Percentiles rank a stretch among this genome's conserved stretches.
phyloP scores from a whole-genome alignment of 2,888 invertebrate species.

The Allygus modestus region DNA sequence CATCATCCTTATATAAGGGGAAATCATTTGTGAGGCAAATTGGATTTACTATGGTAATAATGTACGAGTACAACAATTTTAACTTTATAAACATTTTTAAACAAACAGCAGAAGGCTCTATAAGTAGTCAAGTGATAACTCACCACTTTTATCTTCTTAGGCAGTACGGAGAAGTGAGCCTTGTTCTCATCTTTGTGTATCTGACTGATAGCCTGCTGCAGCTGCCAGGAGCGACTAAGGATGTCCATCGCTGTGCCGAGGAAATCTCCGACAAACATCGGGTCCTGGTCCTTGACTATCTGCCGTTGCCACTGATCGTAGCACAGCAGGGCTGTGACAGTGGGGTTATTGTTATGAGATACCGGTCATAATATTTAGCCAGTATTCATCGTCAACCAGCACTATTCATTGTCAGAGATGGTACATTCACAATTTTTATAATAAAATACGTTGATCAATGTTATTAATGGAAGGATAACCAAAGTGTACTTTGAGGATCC shows the following conservation, averaged over 20 bases:
- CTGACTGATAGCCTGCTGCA: slow-evolving; percentile 75
- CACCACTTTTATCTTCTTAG: slow-evolving; percentile 87
- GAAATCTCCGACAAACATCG: slow-evolving; percentile 89
- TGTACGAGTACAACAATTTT: no score
- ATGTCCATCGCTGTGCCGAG: slow-evolving; percentile 90
- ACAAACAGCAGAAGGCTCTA: no score
- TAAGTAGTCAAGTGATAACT: slow-evolving; percentile 70
- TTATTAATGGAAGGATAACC: no score
- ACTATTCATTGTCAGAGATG: no score
- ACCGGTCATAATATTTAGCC: neutral
- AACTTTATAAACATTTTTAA: no score
- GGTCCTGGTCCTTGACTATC: slow-evolving; percentile 87
- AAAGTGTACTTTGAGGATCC: no score
- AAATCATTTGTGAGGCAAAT: no score
- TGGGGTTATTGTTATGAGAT: slow-evolving; percentile 64
- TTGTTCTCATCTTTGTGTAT: slow-evolving; percentile 79
- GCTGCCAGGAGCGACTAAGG: slow-evolving; percentile 78
- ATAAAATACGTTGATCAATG: no score
- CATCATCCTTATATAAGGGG: no score
- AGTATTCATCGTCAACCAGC: no score
- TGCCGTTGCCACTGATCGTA: slow-evolving; percentile 90
- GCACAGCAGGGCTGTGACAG: slow-evolving; percentile 79
- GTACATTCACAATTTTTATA: no score
- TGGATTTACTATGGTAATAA: no score
- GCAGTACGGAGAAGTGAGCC: slow-evolving; percentile 84